These are phyloP conservation scores for Unio pictorum DNA, from an alignment of 2,888 invertebrate species.

Conservation along the genomic window DNA sequence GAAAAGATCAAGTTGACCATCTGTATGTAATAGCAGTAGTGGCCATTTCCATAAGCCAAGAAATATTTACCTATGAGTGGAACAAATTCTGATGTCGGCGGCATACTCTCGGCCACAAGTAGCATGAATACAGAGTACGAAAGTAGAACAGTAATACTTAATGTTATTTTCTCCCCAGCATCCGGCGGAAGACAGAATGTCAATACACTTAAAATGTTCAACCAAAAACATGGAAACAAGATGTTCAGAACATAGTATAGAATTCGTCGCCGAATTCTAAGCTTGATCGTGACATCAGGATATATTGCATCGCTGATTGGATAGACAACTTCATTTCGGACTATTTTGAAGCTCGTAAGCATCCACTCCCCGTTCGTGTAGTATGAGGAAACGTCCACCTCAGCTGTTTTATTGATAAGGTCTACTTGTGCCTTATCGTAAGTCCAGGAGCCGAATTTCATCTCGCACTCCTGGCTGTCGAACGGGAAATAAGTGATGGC, in stretches of 20 bases:
- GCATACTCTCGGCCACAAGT: slow-evolving; percentile 73
- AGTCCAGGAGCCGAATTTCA: slow-evolving; percentile 70
- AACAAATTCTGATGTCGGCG: slow-evolving; percentile 73
- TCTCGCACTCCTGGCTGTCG: slow-evolving; percentile 64
- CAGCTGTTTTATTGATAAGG: slow-evolving; percentile 67
- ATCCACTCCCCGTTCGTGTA: slow-evolving; percentile 68
- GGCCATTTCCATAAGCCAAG: no score
- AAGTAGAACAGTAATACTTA: slow-evolving; percentile 72
- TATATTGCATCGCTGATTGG: slow-evolving; percentile 62
- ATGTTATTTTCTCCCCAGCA: slow-evolving; percentile 72
- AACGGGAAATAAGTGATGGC: slow-evolving; percentile 70
- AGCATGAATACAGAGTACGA: slow-evolving; percentile 73
- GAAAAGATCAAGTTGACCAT: no score
- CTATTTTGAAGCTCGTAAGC: slow-evolving; percentile 52
- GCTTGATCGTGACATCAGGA: slow-evolving; percentile 72
- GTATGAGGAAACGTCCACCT: slow-evolving; percentile 61
- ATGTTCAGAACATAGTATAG: slow-evolving; percentile 70
- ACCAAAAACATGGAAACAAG: slow-evolving; percentile 72
- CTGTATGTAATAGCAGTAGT: no score
- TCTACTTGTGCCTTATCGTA: slow-evolving; percentile 69
- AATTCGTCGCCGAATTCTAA: slow-evolving; percentile 72
- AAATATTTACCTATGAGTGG: slow-evolving; percentile 71
- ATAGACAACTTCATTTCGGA: slow-evolving; percentile 62
- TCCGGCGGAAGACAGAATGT: slow-evolving; percentile 73
- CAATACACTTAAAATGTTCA: slow-evolving; percentile 72